A percentile compares a stretch with the other conserved stretches of the same genome.
Evolutionary conservation across 2,797 vertebrate genomes (phyloP).

Genomic region (Limnodromus scolopaceus): DNA sequence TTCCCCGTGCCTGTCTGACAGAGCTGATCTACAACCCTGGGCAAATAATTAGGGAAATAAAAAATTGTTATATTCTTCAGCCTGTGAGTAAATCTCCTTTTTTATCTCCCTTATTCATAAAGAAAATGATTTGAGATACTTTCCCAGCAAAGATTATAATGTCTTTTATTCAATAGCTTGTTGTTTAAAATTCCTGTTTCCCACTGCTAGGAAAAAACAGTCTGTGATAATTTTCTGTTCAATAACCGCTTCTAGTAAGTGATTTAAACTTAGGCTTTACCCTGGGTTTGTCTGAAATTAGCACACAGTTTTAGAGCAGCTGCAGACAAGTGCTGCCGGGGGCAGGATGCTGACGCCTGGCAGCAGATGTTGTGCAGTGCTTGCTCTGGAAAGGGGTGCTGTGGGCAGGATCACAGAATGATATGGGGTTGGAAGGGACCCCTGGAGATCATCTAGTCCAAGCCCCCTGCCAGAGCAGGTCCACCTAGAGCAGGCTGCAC

Average conservation of each 20-base stretch:
- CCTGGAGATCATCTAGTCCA: no score
- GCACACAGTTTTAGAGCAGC: neutral
- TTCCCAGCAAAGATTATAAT: neutral
- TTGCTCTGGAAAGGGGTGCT: neutral
- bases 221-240: neutral
- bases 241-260: neutral
- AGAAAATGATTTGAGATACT: neutral
- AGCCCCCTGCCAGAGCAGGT: no score
- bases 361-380: accelerated
- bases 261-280: neutral
- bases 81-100: neutral
- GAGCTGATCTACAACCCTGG: neutral
- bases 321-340: neutral
- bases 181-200: neutral
- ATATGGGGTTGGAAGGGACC: no score
- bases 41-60: neutral
- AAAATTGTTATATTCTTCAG: neutral
- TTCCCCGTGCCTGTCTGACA: neutral
- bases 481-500: no score
- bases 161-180: neutral
- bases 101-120: neutral
- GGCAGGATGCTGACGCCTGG: neutral
- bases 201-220: neutral
- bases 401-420: neutral
- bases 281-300: neutral